Conservation (phyloP, 2,797 vertebrate genomes). For the Pangasius larnaudii region DNA sequence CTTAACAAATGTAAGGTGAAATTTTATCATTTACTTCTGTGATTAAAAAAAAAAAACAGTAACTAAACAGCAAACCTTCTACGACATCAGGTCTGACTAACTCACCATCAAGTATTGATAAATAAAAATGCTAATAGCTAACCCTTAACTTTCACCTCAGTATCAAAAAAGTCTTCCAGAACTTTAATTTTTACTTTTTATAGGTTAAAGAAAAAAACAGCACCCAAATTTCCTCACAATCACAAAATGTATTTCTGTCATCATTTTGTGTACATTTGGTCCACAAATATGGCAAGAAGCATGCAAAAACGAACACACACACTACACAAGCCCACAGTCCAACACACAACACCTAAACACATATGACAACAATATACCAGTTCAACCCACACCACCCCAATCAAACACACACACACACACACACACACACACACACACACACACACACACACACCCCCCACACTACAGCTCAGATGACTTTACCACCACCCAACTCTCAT, state of each 20-base stretch:
- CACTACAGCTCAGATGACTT: not conserved
- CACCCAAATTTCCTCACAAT: not conserved
- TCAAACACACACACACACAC: slow-evolving; percentile 29
- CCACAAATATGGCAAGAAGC: not conserved
- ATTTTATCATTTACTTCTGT: not conserved
- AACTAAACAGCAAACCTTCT: not conserved
- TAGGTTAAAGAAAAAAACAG: not conserved
- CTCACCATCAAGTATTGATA: not conserved
- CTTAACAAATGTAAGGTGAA: not conserved
- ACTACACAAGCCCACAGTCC: not conserved
- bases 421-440: slow-evolving; percentile 26
- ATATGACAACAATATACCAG: not conserved
- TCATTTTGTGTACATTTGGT: not conserved
- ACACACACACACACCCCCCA: not conserved
- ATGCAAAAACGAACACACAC: not conserved
- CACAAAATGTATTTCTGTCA: not conserved
- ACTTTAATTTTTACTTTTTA: not conserved
- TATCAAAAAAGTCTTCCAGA: not conserved
- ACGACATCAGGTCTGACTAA: not conserved
- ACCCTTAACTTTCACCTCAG: not conserved
- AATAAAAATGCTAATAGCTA: not conserved
- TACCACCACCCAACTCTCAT: not conserved
- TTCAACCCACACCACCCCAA: not conserved
- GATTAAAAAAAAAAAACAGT: not conserved
- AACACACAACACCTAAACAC: not conserved